Conservation (phyloP, 2,888 invertebrate genomes). For the Aleiodes testaceus region DNA sequence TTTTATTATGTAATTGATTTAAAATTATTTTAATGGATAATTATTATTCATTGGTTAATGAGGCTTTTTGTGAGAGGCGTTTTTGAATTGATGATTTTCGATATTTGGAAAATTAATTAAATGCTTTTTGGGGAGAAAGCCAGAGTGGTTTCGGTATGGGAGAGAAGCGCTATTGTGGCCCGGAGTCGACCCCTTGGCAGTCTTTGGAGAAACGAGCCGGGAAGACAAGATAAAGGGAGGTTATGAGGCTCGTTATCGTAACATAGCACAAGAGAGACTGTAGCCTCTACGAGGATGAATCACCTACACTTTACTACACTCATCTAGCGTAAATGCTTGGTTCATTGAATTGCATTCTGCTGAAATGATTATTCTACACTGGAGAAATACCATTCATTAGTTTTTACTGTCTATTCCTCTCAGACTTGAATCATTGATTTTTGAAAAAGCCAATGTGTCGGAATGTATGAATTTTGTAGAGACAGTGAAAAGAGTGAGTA, state of each 20-base stretch:
- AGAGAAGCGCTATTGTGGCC: slow-evolving; percentile 21
- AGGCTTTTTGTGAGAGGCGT: no score
- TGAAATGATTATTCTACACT: no score
- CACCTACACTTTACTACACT: slow-evolving; percentile 7
- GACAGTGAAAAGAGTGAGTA: no score
- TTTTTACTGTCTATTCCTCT: no score
- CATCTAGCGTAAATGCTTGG: not conserved
- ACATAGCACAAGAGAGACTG: slow-evolving; percentile 6
- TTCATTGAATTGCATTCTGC: slow-evolving; percentile 4
- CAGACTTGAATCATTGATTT: no score
- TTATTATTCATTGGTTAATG: no score
- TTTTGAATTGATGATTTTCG: no score
- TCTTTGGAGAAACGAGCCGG: slow-evolving; percentile 38
- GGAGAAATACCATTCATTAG: no score
- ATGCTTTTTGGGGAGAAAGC: slow-evolving; percentile 33
- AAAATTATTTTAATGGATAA: no score
- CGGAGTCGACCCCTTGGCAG: slow-evolving; percentile 14
- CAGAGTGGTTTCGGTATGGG: slow-evolving; percentile 44
- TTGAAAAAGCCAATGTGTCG: no score
- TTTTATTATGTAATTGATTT: no score
- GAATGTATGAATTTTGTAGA: no score
- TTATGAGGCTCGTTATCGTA: slow-evolving; percentile 57
- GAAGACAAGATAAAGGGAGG: slow-evolving; percentile 50
- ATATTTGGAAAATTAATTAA: slow-evolving; percentile 47
- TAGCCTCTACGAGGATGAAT: not conserved